These are phyloP conservation scores for Pipa parva DNA, from an alignment of 2,113 vertebrate species.

Conservation along the genomic window DNA sequence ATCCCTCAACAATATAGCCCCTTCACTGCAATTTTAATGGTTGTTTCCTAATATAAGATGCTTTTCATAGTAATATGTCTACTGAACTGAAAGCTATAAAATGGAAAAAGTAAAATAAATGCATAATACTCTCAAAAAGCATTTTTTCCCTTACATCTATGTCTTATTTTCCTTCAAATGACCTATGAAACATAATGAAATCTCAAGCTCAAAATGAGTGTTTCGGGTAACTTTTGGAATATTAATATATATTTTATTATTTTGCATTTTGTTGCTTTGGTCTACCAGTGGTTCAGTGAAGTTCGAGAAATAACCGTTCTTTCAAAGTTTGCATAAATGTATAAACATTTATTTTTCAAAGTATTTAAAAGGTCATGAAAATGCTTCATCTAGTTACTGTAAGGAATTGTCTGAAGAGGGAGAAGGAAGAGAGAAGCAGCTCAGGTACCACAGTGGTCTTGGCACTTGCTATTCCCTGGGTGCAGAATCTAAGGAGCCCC, in stretches of 20 bases:
- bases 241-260: neutral
- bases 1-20: conserved; percentile 11
- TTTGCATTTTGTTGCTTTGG: too few species aligned
- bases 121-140: neutral
- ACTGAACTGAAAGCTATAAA: conserved; percentile 15
- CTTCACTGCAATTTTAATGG: conserved; percentile 14
- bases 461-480: too few species aligned
- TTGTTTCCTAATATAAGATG: conserved; percentile 13
- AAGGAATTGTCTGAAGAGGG: too few species aligned
- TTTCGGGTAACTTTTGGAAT: neutral
- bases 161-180: neutral
- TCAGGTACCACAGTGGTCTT: too few species aligned
- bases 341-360: too few species aligned
- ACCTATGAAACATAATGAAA: conserved; percentile 1
- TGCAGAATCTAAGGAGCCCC: too few species aligned
- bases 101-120: neutral
- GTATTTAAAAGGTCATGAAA: too few species aligned
- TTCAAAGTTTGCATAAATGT: too few species aligned
- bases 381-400: too few species aligned
- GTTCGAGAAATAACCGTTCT: too few species aligned
- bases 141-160: neutral
- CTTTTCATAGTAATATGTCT: conserved; percentile 19
- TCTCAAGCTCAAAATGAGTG: neutral
- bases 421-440: too few species aligned
- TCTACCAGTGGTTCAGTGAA: too few species aligned